Percentiles rank a stretch among this genome's conserved stretches.
Conservation (phyloP, 2,113 vertebrate species). For the Rhea americana region DNA sequence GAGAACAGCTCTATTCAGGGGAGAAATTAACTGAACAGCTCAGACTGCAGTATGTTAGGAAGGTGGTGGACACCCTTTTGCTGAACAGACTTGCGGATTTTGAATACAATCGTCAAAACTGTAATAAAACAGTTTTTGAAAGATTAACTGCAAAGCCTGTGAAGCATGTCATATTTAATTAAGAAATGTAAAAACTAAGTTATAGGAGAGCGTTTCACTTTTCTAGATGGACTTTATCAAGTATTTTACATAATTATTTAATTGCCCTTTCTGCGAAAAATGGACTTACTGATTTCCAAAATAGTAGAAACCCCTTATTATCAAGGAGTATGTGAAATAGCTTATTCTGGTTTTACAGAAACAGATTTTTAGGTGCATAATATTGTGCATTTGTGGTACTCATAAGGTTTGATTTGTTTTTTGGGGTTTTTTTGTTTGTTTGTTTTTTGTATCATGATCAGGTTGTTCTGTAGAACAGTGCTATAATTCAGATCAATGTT, state of each 20-base stretch:
- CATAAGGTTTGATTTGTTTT: background rate
- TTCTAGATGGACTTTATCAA: background rate
- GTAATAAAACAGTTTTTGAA: background rate
- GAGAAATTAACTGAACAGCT: background rate
- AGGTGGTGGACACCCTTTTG: background rate
- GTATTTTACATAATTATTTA: background rate
- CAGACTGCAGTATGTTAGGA: background rate
- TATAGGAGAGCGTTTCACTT: background rate
- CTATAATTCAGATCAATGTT: slow-evolving; percentile 33
- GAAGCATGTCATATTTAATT: background rate
- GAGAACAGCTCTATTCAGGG: background rate
- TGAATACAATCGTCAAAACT: background rate
- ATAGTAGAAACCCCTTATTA: background rate
- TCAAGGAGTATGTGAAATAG: background rate
- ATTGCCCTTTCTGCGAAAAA: background rate
- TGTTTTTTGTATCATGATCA: background rate
- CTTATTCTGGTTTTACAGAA: background rate
- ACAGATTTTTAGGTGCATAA: background rate
- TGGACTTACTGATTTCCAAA: background rate
- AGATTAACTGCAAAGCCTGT: background rate
- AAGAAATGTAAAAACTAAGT: background rate
- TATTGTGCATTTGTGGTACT: background rate
- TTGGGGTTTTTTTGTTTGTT: too few species aligned
- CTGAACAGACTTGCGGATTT: background rate
- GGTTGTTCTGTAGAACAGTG: background rate